Conservation (phyloP, 2,888 invertebrate species). For the Drosophila suboccidentalis region DNA sequence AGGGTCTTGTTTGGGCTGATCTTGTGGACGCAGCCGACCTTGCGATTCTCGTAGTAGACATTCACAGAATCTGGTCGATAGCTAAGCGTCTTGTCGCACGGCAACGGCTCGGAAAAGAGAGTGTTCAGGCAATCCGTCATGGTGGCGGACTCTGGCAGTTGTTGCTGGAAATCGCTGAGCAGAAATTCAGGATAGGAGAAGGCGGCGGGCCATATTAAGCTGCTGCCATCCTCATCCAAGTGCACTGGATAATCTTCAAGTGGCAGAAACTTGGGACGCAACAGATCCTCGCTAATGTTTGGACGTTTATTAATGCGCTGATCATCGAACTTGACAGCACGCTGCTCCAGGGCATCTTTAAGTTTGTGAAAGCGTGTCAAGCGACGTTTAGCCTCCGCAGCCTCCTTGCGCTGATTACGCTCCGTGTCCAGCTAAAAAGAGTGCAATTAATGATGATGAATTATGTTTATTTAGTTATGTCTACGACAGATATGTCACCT, state of each 20-base stretch:
- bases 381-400: slow-evolving; percentile 86
- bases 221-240: slow-evolving; percentile 86
- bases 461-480: neutral
- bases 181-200: slow-evolving; percentile 95
- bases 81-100: slow-evolving; percentile 90
- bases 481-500: slow-evolving; percentile 61
- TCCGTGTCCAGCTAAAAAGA: slow-evolving; percentile 72
- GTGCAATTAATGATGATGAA: neutral
- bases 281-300: slow-evolving; percentile 85
- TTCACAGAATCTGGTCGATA: slow-evolving; percentile 88
- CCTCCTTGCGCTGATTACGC: slow-evolving; percentile 83
- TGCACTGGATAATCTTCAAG: slow-evolving; percentile 89
- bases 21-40: slow-evolving; percentile 87
- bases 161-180: slow-evolving; percentile 94
- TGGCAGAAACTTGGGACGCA: slow-evolving; percentile 89
- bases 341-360: slow-evolving; percentile 85
- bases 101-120: slow-evolving; percentile 89
- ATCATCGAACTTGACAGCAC: slow-evolving; percentile 87
- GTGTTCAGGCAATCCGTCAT: slow-evolving; percentile 88
- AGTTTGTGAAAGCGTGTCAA: slow-evolving; percentile 85
- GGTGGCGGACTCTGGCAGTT: slow-evolving; percentile 91
- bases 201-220: slow-evolving; percentile 94
- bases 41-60: slow-evolving; percentile 91
- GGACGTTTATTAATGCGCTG: slow-evolving; percentile 84
- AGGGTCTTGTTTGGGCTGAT: slow-evolving; percentile 88